Percentiles rank a stretch among this genome's conserved stretches.
phyloP scores from a whole-genome alignment of 2,113 vertebrate species.

The Smithornis capensis region DNA sequence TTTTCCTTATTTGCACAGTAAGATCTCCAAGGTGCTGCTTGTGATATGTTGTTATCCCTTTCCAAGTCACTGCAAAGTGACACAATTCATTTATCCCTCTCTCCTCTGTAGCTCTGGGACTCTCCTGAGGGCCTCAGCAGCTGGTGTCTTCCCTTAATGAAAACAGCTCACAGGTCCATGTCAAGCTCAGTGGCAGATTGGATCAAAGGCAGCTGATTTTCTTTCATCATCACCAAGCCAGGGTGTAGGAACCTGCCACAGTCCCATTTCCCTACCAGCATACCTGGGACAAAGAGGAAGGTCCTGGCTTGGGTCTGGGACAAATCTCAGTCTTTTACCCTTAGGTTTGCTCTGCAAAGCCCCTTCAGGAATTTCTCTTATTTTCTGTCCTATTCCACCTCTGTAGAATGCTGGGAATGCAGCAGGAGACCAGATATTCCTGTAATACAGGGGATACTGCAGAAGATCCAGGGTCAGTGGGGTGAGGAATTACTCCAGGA shows the following conservation, averaged over 20 bases:
- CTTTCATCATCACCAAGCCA: neutral
- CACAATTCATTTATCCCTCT: constrained; percentile 41
- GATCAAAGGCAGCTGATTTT: constrained; percentile 20
- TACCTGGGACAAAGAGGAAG: neutral
- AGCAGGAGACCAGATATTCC: neutral
- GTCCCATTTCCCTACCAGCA: fast-evolving
- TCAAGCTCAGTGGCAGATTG: constrained; percentile 12
- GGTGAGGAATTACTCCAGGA: neutral
- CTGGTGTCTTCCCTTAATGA: constrained; percentile 59
- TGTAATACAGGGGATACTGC: too few relatives aligned
- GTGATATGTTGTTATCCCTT: neutral
- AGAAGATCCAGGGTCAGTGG: neutral
- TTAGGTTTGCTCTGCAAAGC: neutral
- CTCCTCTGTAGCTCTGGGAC: neutral
- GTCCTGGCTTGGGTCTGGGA: neutral
- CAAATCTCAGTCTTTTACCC: neutral
- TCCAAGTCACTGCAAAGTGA: constrained; percentile 31
- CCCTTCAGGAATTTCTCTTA: neutral
- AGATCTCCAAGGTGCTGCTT: neutral
- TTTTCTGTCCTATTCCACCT: neutral
- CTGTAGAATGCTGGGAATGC: fast-evolving
- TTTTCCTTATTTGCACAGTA: neutral
- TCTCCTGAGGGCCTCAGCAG: constrained; percentile 30
- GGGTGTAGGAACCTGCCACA: neutral
- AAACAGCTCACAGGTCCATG: constrained; percentile 21